phyloP scores from a whole-genome alignment of 2,888 invertebrate species.

The Drosophila algonquin region DNA sequence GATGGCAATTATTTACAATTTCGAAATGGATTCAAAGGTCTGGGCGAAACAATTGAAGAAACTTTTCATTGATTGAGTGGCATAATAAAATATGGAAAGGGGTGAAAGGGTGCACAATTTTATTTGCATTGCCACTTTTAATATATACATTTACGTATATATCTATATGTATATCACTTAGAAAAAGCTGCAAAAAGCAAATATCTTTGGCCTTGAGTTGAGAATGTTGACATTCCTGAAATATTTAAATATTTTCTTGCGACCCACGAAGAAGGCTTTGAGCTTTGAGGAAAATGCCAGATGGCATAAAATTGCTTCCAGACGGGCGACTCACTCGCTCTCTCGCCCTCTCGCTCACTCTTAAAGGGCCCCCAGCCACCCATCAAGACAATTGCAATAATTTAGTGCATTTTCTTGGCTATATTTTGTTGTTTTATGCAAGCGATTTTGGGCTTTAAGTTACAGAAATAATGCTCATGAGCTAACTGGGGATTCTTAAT shows the following conservation, averaged over 20 bases:
- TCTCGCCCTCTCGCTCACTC: not conserved
- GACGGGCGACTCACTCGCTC: not conserved
- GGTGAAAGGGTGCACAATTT: not conserved
- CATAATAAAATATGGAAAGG: not conserved
- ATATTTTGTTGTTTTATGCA: constrained; percentile 23
- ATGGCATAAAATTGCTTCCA: constrained; percentile 13
- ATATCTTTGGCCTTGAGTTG: not conserved
- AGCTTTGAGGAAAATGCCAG: constrained; percentile 10
- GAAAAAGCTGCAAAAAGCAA: not conserved
- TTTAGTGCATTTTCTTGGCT: constrained; percentile 35
- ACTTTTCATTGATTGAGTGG: not conserved
- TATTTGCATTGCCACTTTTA: not conserved
- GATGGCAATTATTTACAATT: constrained; percentile 54
- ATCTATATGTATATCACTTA: not conserved
- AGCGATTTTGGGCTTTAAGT: not conserved
- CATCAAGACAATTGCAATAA: constrained; percentile 26
- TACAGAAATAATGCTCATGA: not conserved
- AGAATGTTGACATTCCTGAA: constrained; percentile 3
- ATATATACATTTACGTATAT: not conserved
- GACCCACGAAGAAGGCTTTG: not conserved
- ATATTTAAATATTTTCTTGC: not conserved
- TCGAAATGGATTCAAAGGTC: constrained; percentile 13
- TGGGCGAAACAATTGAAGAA: constrained; percentile 6
- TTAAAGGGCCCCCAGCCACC: not conserved
- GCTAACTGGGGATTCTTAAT: too few relatives aligned